These are phyloP conservation scores for Carollia perspicillata DNA, from an alignment of 2,113 vertebrate genomes.

Conservation along the genomic window DNA sequence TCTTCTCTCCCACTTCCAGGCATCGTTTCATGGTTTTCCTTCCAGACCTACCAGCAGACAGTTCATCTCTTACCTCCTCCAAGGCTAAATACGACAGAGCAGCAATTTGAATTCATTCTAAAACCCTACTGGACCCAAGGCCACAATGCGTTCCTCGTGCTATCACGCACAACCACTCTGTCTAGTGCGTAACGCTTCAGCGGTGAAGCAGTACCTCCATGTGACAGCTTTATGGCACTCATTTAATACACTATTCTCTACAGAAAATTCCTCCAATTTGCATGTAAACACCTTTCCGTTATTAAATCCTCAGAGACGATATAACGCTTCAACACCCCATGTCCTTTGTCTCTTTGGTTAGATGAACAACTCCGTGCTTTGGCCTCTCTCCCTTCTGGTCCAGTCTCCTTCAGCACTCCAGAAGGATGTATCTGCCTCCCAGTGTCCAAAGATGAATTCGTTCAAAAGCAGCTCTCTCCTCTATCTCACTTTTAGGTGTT, in stretches of 20 bases:
- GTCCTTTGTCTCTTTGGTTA: background rate
- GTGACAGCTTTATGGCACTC: background rate
- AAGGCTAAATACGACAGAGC: background rate
- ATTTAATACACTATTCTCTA: background rate
- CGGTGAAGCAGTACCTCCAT: background rate
- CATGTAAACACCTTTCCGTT: background rate
- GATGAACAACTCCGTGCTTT: background rate
- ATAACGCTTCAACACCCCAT: background rate
- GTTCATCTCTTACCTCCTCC: background rate
- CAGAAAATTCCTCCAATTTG: background rate
- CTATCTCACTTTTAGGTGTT: background rate
- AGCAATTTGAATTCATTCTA: background rate
- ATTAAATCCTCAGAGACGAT: background rate
- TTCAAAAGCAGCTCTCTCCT: background rate
- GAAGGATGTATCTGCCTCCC: background rate
- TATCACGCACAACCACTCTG: background rate
- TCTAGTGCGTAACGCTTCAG: background rate
- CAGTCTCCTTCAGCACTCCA: background rate
- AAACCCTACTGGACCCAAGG: background rate
- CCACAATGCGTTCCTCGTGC: background rate
- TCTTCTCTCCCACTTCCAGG: background rate
- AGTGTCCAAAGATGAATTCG: background rate
- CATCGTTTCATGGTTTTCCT: background rate
- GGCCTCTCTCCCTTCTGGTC: background rate
- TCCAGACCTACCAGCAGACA: background rate